Conservation (phyloP, 2,113 vertebrate genomes). For the Orientallactaga bullata region DNA sequence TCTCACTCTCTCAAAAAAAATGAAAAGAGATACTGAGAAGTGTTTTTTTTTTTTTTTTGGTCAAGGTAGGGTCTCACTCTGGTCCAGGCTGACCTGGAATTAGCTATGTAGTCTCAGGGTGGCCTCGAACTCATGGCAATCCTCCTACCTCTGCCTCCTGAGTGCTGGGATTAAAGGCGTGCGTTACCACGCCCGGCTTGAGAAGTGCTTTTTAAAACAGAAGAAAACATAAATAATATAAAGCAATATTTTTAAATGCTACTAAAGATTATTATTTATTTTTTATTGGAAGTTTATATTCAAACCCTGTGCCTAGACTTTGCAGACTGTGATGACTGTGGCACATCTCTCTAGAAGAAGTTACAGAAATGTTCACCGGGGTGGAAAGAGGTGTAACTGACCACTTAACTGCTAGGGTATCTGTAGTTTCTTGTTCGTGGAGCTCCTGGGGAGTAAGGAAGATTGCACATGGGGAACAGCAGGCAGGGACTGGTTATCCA, state of each 20-base stretch:
- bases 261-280: slow-evolving; percentile 11
- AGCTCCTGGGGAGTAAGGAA: not conserved
- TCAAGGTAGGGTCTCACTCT: too few relatives aligned
- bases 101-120: too few relatives aligned
- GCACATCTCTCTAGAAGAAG: not conserved
- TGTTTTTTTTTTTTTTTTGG: too few relatives aligned
- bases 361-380: not conserved
- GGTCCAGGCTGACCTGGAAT: too few relatives aligned
- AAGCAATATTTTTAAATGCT: not conserved
- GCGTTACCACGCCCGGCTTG: too few relatives aligned
- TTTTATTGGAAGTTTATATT: not conserved
- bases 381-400: not conserved
- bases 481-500: not conserved
- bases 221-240: not conserved
- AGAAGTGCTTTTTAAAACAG: slow-evolving; percentile 4
- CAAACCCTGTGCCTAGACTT: not conserved
- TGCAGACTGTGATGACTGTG: not conserved
- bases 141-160: too few relatives aligned
- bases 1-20: too few relatives aligned
- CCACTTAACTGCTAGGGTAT: not conserved
- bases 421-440: not conserved
- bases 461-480: not conserved
- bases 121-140: too few relatives aligned
- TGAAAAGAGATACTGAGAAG: too few relatives aligned
- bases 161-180: too few relatives aligned